Conservation (phyloP, 1,140 invertebrate species). For the Anastatus disparis region DNA sequence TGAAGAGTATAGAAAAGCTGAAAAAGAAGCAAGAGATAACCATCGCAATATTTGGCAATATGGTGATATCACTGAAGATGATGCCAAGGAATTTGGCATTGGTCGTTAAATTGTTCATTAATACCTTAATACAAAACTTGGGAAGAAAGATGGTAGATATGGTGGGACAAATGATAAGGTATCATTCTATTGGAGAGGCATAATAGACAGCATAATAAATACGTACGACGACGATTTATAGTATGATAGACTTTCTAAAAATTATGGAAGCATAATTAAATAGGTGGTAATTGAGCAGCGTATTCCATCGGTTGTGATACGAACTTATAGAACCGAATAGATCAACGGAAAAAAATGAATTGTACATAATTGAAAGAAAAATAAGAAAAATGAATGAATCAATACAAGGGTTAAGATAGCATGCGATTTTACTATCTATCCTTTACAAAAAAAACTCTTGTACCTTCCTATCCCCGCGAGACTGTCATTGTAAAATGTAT, state of each 20-base stretch:
- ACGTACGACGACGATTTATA: constrained; percentile 44
- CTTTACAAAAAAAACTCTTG: constrained; percentile 32
- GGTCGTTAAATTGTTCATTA: constrained; percentile 52
- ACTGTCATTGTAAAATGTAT: constrained; percentile 42
- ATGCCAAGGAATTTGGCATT: constrained; percentile 87
- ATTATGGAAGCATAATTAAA: constrained; percentile 34
- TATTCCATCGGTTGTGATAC: constrained; percentile 37
- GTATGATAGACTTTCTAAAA: constrained; percentile 42
- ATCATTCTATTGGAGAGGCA: constrained; percentile 43
- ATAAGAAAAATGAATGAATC: constrained; percentile 28
- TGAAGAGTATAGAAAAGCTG: constrained; percentile 83
- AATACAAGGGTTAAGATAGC: constrained; percentile 31
- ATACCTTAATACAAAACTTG: constrained; percentile 27
- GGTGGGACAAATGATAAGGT: constrained; percentile 37
- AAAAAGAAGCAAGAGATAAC: constrained; percentile 85
- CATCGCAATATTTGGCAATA: constrained; percentile 94
- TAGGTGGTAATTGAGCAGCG: constrained; percentile 40
- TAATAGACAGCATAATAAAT: constrained; percentile 48
- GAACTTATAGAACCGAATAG: constrained; percentile 30
- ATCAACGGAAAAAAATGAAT: constrained; percentile 45
- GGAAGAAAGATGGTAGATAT: constrained; percentile 33
- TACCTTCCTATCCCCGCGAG: constrained; percentile 38
- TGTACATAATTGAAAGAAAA: constrained; percentile 47
- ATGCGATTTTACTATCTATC: constrained; percentile 37
- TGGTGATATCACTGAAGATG: constrained; percentile 95